Percentiles rank a stretch among this genome's conserved stretches.
Evolutionary conservation across 2,888 invertebrate species (phyloP).

Genomic region (Magallana nippona): DNA sequence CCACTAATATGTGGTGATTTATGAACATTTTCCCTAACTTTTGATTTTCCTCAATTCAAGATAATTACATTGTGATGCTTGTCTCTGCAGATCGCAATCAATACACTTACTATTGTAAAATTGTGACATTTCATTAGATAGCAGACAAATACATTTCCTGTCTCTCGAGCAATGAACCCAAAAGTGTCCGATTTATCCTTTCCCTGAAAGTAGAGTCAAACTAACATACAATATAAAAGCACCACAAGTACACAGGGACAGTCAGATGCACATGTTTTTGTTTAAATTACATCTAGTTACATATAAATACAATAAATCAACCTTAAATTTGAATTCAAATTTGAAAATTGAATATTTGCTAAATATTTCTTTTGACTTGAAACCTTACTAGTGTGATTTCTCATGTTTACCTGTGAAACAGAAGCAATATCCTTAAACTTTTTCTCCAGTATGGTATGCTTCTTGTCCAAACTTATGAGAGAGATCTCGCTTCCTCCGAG

Average conservation of each 20-base stretch:
- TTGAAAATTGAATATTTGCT: not conserved
- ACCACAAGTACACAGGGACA: not conserved
- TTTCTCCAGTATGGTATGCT: constrained; percentile 92
- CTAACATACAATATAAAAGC: not conserved
- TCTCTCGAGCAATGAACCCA: constrained; percentile 95
- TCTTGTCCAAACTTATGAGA: constrained; percentile 95
- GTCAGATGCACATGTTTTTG: too few species aligned
- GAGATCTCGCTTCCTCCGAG: constrained; percentile 92
- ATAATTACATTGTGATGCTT: too few species aligned
- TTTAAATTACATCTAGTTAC: too few species aligned
- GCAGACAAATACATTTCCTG: constrained; percentile 86
- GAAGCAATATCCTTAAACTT: constrained; percentile 93
- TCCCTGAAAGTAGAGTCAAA: constrained; percentile 83
- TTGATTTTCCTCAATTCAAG: too few species aligned
- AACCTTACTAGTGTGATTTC: not conserved
- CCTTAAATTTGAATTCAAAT: not conserved
- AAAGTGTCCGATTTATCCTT: constrained; percentile 91
- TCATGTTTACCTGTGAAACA: constrained; percentile 86
- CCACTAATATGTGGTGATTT: too few species aligned
- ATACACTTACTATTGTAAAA: constrained; percentile 81
- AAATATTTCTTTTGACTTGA: too few species aligned
- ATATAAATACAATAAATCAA: too few species aligned
- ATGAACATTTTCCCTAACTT: too few species aligned
- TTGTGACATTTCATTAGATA: constrained; percentile 95
- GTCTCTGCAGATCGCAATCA: not conserved